Conservation (phyloP, 2,888 invertebrate species). For the Andrena camellia region DNA sequence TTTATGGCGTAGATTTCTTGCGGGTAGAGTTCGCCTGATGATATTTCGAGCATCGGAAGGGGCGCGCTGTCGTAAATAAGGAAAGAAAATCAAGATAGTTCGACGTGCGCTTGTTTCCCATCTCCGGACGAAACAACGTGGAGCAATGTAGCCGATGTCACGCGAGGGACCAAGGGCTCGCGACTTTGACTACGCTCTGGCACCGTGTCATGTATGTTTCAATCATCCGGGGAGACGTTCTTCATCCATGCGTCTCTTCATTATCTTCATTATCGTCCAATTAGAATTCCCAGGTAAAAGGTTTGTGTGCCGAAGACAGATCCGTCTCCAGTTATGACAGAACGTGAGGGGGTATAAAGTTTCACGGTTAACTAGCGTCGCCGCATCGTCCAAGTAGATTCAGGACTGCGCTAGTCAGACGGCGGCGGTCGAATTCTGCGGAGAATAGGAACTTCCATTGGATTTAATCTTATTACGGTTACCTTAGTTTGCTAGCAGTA, state of each 20-base stretch:
- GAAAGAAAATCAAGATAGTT: constrained; percentile 20
- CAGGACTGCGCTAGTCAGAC: constrained; percentile 20
- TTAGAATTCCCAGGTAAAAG: not conserved
- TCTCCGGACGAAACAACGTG: not conserved
- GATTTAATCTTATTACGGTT: constrained; percentile 63
- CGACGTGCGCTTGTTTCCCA: not conserved
- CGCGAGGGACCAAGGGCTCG: not conserved
- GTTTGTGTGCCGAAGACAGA: not conserved
- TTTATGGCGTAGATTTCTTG: constrained; percentile 52
- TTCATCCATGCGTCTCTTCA: too few species aligned
- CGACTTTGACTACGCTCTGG: too few species aligned
- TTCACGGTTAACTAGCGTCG: constrained; percentile 16
- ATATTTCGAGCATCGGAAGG: constrained; percentile 40
- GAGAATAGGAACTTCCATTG: constrained; percentile 49
- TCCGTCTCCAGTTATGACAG: not conserved
- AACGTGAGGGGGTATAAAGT: not conserved
- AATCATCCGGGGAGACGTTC: too few species aligned
- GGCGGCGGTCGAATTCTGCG: constrained; percentile 23
- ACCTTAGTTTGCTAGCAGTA: constrained; percentile 32
- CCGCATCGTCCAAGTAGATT: constrained; percentile 33
- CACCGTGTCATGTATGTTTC: too few species aligned
- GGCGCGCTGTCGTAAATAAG: constrained; percentile 35
- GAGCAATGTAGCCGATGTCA: not conserved
- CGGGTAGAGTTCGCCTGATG: constrained; percentile 34
- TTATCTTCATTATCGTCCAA: too few species aligned